Conservation (phyloP, 2,888 invertebrate species). For the Eupithecia tripunctaria region DNA sequence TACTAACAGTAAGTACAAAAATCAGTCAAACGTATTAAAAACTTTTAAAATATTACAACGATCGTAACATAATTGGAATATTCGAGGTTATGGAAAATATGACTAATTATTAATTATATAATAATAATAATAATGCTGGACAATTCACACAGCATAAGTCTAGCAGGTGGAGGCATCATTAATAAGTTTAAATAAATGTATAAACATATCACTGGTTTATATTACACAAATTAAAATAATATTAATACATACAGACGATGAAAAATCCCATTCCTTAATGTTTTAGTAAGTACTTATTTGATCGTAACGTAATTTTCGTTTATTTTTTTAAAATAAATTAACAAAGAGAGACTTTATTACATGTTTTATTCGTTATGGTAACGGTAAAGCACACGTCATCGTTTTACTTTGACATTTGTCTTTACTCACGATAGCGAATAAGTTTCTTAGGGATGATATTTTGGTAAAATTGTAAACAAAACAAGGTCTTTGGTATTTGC, state of each 20-base stretch:
- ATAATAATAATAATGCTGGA: too few species aligned
- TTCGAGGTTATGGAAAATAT: background rate
- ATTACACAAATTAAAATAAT: background rate
- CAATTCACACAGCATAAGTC: too few species aligned
- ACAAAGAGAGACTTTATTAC: background rate
- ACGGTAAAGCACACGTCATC: background rate
- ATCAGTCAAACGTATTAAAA: background rate
- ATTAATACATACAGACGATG: background rate
- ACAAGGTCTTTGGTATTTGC: conserved; percentile 28
- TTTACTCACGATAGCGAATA: background rate
- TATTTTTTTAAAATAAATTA: background rate
- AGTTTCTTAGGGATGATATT: background rate
- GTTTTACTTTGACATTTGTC: background rate
- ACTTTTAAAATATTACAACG: background rate
- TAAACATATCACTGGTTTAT: conserved; percentile 12
- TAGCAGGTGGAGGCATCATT: background rate
- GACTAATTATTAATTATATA: too few species aligned
- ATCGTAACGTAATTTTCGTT: background rate
- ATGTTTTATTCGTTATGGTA: background rate
- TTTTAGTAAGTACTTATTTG: background rate
- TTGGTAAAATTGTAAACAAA: conserved; percentile 21
- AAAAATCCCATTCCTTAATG: background rate
- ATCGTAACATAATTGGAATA: background rate
- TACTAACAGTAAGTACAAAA: conserved; percentile 1
- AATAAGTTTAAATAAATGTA: background rate